Evolutionary conservation across 2,888 invertebrate genomes (phyloP).

Genomic region (Scaptomyza caliginosa): DNA sequence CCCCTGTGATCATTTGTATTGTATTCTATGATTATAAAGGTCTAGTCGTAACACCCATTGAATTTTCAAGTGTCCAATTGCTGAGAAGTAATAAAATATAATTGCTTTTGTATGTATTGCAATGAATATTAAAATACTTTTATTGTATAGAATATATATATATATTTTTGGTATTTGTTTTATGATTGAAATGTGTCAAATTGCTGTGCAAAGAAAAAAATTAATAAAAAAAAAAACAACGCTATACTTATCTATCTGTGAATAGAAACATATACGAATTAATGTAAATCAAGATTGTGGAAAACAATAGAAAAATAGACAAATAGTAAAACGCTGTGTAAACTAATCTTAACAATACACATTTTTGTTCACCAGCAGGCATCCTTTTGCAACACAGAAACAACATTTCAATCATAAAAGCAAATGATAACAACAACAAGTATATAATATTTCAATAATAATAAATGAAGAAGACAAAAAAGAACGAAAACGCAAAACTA

Average conservation of each 20-base stretch:
- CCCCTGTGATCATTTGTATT: neutral
- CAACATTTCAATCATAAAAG: conserved; percentile 85
- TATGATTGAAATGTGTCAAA: conserved; percentile 85
- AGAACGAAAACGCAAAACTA: conserved; percentile 9
- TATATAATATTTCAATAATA: conserved; percentile 25
- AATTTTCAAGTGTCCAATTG: neutral
- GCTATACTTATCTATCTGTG: conserved; percentile 35
- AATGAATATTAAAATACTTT: conserved; percentile 41
- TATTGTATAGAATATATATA: conserved; percentile 35
- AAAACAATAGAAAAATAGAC: neutral
- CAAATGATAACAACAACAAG: conserved; percentile 45
- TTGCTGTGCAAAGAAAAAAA: conserved; percentile 70
- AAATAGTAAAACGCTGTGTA: conserved; percentile 28
- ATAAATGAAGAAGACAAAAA: conserved; percentile 29
- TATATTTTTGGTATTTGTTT: conserved; percentile 74
- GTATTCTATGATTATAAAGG: conserved; percentile 16
- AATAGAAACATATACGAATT: conserved; percentile 8
- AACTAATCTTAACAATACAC: conserved; percentile 63
- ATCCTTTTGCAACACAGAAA: conserved; percentile 85
- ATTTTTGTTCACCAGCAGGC: conserved; percentile 80
- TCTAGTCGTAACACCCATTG: conserved; percentile 4
- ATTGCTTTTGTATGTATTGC: conserved; percentile 38
- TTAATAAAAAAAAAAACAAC: neutral
- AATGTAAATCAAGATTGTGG: conserved; percentile 26
- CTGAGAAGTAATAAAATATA: conserved; percentile 51